Evolutionary conservation across 2,797 vertebrate genomes (phyloP), one percentile per base, ranked within the genome.

Genomic region (Cynopterus sphinx): DNA sequence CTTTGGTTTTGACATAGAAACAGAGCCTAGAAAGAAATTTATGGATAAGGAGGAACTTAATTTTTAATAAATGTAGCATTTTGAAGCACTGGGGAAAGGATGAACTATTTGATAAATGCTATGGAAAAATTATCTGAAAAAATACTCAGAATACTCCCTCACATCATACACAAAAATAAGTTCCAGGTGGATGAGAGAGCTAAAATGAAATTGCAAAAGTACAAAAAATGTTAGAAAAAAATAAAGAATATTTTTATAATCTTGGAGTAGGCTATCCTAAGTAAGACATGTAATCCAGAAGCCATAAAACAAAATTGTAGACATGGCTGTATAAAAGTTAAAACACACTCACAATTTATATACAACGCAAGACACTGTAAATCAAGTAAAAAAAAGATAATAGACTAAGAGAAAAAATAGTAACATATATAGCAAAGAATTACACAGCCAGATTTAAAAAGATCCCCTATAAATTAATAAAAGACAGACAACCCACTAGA

Each of bases 61-160:
- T 68, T 88, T 91, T 93, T 85, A 94, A 55, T 73, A 92, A 95
- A 51, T 67, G 9, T n/a, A 43, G 79, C 49, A 93, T 91, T 88
- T 84, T 94, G 57, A 94, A 90, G 51, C 31, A 84, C 57, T 71
- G 13, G 28, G 36, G 6, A 77, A 75, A 91, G n/a, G 9, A 33
- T 11, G 24, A 33, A 15, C 21, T 59, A 71, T 59, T 85, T 24
- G 77, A 41, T 87, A 95, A 91, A 74, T 75, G 43, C 12, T 57
- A 17, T 39, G 36, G 65, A 51, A 90, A 97, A 97, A 68, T 1
- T 43, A 65, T 95, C 53, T 77, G 61, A 9, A 49, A 84, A 43
- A 85, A 91, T 49, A 68, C 65, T 65, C 22, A 59, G 59, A 61
- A 67, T 13, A 63, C 13, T 87, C 61, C 63, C 33, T 90, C 36